A percentile compares a stretch with the other conserved stretches of the same genome.
phyloP scores from a whole-genome alignment of 2,797 vertebrate species.

The Synanceia verrucosa region DNA sequence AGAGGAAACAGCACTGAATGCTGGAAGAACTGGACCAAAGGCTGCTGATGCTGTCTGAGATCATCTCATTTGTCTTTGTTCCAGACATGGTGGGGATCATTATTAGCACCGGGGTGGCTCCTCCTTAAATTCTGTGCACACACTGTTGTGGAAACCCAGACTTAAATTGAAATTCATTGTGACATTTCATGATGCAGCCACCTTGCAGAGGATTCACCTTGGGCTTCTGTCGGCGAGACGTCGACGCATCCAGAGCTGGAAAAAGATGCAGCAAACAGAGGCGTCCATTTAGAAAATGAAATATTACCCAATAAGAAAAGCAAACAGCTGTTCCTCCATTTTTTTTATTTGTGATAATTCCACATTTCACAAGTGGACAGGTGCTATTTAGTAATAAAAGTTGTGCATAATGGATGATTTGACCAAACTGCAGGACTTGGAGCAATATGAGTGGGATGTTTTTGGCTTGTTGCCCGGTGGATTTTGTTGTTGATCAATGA shows the following conservation, averaged over 20 bases:
- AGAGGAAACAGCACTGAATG: background rate
- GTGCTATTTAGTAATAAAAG: background rate
- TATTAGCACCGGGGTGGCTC: background rate
- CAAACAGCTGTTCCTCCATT: background rate
- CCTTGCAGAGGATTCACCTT: conserved; percentile 16
- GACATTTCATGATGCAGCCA: conserved; percentile 16
- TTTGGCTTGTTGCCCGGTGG: background rate
- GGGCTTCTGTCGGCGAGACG: background rate
- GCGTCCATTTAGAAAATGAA: background rate
- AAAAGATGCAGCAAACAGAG: background rate
- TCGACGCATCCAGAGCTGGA: background rate
- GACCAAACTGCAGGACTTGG: background rate
- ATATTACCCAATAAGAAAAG: background rate
- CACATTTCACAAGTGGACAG: no score
- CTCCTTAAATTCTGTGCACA: conserved; percentile 21
- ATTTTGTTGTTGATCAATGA: conserved; percentile 8
- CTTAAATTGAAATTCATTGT: conserved; percentile 27
- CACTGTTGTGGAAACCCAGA: background rate
- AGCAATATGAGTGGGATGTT: background rate
- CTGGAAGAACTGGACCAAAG: background rate
- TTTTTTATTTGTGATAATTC: no score
- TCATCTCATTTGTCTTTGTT: conserved; percentile 32
- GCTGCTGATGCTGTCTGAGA: conserved; percentile 1
- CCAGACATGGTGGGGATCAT: background rate
- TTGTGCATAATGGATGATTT: background rate